These are phyloP conservation scores for Lithophane leautieri DNA, from an alignment of 2,888 invertebrate species.

Conservation along the genomic window DNA sequence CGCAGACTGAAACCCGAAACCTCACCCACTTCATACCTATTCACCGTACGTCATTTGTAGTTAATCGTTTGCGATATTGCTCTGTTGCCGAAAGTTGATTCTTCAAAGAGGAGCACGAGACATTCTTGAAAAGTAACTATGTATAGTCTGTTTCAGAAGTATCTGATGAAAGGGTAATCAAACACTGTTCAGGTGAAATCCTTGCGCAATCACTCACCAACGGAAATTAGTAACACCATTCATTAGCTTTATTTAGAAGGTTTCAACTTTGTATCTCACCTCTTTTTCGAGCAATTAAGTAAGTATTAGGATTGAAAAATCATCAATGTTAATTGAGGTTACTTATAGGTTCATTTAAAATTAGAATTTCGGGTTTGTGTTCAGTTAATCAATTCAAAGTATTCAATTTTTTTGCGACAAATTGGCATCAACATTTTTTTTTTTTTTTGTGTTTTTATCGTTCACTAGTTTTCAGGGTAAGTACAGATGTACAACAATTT, in stretches of 20 bases:
- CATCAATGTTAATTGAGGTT: too few species aligned
- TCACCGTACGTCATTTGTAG: conserved; percentile 67
- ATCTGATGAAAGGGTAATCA: too few species aligned
- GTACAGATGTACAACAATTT: not conserved
- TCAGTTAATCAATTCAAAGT: not conserved
- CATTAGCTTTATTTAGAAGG: not conserved
- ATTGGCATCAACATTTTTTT: not conserved
- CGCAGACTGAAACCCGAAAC: conserved; percentile 84
- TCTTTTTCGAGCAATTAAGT: not conserved
- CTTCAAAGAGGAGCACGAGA: conserved; percentile 16
- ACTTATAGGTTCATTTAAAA: not conserved
- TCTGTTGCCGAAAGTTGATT: conserved; percentile 51
- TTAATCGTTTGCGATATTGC: conserved; percentile 67
- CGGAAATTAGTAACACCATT: not conserved
- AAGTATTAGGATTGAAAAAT: not conserved
- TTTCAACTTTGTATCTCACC: not conserved
- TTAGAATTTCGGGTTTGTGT: not conserved
- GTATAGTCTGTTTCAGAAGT: not conserved
- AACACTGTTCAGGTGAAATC: not conserved
- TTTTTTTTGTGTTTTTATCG: not conserved
- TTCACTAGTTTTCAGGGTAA: not conserved
- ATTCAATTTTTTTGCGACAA: not conserved
- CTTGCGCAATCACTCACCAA: not conserved
- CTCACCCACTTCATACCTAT: conserved; percentile 73
- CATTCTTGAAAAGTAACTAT: not conserved